These are phyloP conservation scores for Propithecus perrieri DNA, from an alignment of 2,797 vertebrate species.

Conservation along the genomic window DNA sequence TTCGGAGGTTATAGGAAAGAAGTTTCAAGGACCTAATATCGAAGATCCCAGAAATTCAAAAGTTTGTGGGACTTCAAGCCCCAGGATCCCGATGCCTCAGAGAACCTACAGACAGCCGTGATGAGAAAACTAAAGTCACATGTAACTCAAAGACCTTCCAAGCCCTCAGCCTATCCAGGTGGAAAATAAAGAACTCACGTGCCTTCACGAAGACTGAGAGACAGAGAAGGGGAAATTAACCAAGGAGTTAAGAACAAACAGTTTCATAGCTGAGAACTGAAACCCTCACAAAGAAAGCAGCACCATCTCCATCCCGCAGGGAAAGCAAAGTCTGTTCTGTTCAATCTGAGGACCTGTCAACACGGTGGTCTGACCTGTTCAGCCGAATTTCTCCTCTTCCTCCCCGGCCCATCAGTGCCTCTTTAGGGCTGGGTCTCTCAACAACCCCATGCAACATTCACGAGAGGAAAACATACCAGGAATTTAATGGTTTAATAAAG, in stretches of 20 bases:
- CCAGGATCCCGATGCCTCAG: not conserved
- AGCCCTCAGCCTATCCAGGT: not conserved
- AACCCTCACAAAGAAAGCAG: not conserved
- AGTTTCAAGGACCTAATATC: not conserved
- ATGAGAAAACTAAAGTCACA: not conserved
- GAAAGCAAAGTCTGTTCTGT: not conserved
- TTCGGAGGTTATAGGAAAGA: not conserved
- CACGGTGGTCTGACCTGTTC: accelerated
- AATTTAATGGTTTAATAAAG: not conserved
- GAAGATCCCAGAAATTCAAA: not conserved
- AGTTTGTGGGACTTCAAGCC: not conserved
- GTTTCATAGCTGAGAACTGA: not conserved
- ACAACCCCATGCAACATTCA: accelerated
- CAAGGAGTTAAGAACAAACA: not conserved
- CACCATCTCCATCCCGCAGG: not conserved
- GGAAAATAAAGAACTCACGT: not conserved
- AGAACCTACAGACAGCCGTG: not conserved
- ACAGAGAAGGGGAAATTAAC: not conserved
- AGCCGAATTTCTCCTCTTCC: accelerated
- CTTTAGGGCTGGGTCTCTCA: not conserved
- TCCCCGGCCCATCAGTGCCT: accelerated
- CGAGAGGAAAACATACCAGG: not conserved
- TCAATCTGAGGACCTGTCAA: accelerated
- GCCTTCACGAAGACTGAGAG: accelerated
- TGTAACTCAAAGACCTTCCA: too few relatives aligned